Percentiles rank a stretch among this genome's conserved stretches.
Evolutionary conservation across 2,888 invertebrate genomes (phyloP).

Genomic region (Drosophila aldrichi): DNA sequence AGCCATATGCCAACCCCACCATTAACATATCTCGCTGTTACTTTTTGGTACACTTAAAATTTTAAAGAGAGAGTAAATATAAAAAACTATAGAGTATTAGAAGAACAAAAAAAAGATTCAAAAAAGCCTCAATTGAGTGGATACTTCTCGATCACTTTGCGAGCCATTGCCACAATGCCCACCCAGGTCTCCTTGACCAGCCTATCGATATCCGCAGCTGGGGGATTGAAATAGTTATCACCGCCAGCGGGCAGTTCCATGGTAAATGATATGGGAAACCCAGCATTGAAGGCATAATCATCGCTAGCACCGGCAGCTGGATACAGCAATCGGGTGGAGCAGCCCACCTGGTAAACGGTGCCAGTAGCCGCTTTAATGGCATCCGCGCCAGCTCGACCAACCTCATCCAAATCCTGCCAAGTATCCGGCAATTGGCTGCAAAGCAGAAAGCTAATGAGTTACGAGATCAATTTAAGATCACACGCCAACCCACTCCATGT

Average conservation of each 20-base stretch:
- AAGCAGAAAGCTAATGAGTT: not conserved
- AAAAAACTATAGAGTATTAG: not conserved
- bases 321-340: slow-evolving; percentile 83
- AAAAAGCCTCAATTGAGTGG: slow-evolving; percentile 37
- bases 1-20: no score
- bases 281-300: slow-evolving; percentile 87
- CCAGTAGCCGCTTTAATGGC: slow-evolving; percentile 81
- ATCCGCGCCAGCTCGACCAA: slow-evolving; percentile 78
- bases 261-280: slow-evolving; percentile 83
- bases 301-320: slow-evolving; percentile 87
- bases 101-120: not conserved
- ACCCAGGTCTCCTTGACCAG: slow-evolving; percentile 87
- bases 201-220: slow-evolving; percentile 86
- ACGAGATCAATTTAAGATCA: rapidly evolving
- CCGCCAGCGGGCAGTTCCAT: slow-evolving; percentile 88
- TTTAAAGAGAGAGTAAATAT: not conserved
- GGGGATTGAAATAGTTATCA: slow-evolving; percentile 86
- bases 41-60: not conserved
- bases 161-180: slow-evolving; percentile 81
- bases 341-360: slow-evolving; percentile 81
- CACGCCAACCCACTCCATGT: slow-evolving; percentile 57
- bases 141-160: slow-evolving; percentile 62
- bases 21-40: not conserved
- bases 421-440: slow-evolving; percentile 84
- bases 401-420: slow-evolving; percentile 82